Percentiles rank a stretch among this genome's conserved stretches.
These are phyloP conservation scores for Baronia brevicornis DNA, from an alignment of 2,888 invertebrate species.

Conservation along the genomic window DNA sequence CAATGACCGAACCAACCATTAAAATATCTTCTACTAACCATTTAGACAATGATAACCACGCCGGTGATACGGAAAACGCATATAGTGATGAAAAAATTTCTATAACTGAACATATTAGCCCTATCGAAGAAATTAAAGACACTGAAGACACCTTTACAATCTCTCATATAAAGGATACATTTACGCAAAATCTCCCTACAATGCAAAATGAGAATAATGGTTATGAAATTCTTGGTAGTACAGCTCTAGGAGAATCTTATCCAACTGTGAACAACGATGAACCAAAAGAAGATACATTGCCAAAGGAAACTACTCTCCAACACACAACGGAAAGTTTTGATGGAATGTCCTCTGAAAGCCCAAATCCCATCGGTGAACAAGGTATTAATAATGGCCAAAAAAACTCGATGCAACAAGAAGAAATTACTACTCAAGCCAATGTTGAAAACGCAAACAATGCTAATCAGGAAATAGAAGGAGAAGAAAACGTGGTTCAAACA, in stretches of 20 bases:
- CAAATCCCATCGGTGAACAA: constrained; percentile 36
- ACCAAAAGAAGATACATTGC: constrained; percentile 35
- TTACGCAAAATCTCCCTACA: constrained; percentile 35
- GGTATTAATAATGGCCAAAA: no score
- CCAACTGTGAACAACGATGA: constrained; percentile 39
- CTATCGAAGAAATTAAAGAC: constrained; percentile 36
- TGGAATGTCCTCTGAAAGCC: constrained; percentile 33
- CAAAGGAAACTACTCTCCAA: constrained; percentile 36
- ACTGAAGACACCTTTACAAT: constrained; percentile 35
- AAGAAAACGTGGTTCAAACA: constrained; percentile 54
- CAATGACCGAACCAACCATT: constrained; percentile 54
- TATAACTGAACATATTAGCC: constrained; percentile 40
- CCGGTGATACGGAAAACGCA: constrained; percentile 58
- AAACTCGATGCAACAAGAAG: constrained; percentile 10
- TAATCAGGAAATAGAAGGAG: constrained; percentile 32
- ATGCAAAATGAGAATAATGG: constrained; percentile 39
- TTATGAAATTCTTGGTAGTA: constrained; percentile 42
- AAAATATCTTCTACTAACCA: constrained; percentile 36
- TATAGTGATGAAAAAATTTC: constrained; percentile 56
- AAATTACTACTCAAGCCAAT: constrained; percentile 24
- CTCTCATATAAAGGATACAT: constrained; percentile 39
- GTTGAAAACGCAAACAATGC: constrained; percentile 27
- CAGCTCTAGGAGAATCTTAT: constrained; percentile 36
- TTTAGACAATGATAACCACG: constrained; percentile 34
- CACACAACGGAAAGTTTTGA: constrained; percentile 33